Base-by-base conservation (phyloP, 2,797 vertebrate species). In the Phrynocephalus guinanensis region DNA sequence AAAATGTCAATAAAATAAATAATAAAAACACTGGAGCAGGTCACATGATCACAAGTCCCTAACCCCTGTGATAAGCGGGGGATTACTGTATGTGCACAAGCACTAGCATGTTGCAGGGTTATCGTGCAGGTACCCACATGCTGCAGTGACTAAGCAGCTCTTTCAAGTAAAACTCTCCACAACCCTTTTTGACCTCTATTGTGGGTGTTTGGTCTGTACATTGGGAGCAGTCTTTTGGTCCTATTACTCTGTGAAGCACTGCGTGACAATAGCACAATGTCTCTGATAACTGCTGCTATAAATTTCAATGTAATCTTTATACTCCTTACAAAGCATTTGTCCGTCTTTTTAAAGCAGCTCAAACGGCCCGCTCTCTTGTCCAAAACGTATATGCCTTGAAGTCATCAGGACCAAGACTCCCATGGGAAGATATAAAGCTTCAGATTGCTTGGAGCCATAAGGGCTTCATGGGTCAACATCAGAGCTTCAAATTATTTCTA, bases 281-380 rank as follows among this genome's bases (percentile, higher is more conserved):
- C 20, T 30, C 2, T 71, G 10, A 52, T 52, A 52, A 52, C 50
- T 52, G 50, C 50, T 52, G 6, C 10, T 50, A 79, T 56, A 68
- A 48, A 82, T 68, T 30, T 67, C 60, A 89, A 82, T 3, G 9
- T 3, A 5, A 15, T 82, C 50, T 67, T 71, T 83, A 7, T 4
- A 80, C 52, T 1, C 0, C 67, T 81, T 89, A 79, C n/a, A 87
- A 83, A 87, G 77, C 50, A 52, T 52, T 52, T 52, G 50, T 52
- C 0, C 73, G 15, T 67, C 86, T 83, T 68, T 13, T 16, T 91
- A 91, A 84, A 52, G 50, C 50, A 52, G 10, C 50, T 52, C 6
- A 10, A 52, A 6, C 6, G 50, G 50, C 50, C 50, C 10, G 50
- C 50, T 52, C 50, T 52, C 50, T 6, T 52, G 50, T 52, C 50